phyloP scores from a whole-genome alignment of 2,888 invertebrate species.

The Eilema griseolum region DNA sequence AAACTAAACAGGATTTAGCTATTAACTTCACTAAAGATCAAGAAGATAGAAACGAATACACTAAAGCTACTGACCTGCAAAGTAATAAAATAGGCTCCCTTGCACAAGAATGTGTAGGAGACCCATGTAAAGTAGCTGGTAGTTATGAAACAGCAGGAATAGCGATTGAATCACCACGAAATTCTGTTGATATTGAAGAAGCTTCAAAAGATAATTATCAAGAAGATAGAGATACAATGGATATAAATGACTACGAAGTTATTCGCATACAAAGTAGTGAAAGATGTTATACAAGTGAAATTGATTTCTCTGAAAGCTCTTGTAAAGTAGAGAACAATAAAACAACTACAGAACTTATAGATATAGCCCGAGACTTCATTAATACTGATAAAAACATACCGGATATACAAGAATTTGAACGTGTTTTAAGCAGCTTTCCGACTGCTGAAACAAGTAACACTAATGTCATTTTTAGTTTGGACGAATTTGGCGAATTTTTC shows the following conservation, averaged over 20 bases:
- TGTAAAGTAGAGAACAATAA: not conserved
- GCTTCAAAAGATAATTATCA: not conserved
- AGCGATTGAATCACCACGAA: not conserved
- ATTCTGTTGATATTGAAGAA: not conserved
- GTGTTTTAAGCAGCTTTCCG: constrained; percentile 19
- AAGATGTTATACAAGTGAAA: constrained; percentile 4
- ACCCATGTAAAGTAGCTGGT: not conserved
- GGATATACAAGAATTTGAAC: constrained; percentile 34
- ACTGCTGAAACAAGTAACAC: not conserved
- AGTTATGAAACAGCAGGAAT: not conserved
- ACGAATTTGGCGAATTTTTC: constrained; percentile 19
- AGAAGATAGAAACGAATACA: not conserved
- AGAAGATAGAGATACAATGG: not conserved
- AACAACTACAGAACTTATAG: constrained; percentile 1
- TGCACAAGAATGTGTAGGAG: not conserved
- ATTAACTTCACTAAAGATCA: not conserved
- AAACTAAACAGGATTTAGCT: not conserved
- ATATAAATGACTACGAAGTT: not conserved
- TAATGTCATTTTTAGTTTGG: not conserved
- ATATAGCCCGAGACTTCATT: not conserved
- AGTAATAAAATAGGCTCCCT: not conserved
- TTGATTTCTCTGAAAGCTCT: not conserved
- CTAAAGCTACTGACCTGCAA: not conserved
- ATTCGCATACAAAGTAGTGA: not conserved
- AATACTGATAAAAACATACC: not conserved